Percentiles rank a stretch among this genome's conserved stretches.
These are phyloP conservation scores for Kradibia gibbosae DNA, from an alignment of 1,140 invertebrate genomes.

Conservation along the genomic window DNA sequence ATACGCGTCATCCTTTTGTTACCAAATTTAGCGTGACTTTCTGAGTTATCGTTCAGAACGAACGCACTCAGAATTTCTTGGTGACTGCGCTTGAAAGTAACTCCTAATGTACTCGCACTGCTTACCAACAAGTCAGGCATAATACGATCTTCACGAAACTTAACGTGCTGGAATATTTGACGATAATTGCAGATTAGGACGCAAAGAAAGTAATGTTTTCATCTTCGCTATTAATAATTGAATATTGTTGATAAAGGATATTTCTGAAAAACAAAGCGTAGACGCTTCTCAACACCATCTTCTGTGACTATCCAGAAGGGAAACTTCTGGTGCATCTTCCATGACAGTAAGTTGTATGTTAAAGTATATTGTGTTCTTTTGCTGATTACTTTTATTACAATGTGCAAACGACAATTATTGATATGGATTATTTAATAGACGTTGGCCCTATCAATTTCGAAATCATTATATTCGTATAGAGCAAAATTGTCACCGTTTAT, in stretches of 20 bases:
- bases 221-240: not conserved
- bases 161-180: not conserved
- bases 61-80: not conserved
- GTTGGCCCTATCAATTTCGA: not conserved
- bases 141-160: not conserved
- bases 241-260: not conserved
- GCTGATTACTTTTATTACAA: not conserved
- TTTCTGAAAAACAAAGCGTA: not conserved
- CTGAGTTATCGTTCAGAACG: not conserved
- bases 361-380: not conserved
- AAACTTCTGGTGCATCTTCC: slow-evolving; percentile 14
- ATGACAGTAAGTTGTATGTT: slow-evolving; percentile 48
- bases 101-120: too few species aligned
- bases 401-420: not conserved
- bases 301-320: not conserved
- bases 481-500: not conserved
- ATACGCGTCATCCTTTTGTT: not conserved
- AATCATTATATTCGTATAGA: not conserved
- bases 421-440: not conserved
- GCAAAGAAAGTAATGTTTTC: not conserved
- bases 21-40: not conserved
- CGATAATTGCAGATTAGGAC: not conserved
- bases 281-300: not conserved
- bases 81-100: not conserved
- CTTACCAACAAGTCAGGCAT: not conserved